These are phyloP conservation scores for Sinhomidia bicolor DNA, from an alignment of 2,888 invertebrate species.

Conservation along the genomic window DNA sequence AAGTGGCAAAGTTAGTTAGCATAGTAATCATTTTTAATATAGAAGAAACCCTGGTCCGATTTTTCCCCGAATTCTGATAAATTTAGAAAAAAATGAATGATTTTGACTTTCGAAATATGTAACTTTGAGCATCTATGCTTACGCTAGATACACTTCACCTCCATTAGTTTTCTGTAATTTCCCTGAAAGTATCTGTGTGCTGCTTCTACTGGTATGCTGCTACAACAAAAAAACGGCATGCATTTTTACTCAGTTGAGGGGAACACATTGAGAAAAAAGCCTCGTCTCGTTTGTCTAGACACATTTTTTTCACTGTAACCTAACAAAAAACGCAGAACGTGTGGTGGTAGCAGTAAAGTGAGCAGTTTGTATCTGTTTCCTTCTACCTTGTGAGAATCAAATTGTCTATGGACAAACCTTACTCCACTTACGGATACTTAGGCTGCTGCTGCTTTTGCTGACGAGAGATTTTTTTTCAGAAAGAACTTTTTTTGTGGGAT, in stretches of 20 bases:
- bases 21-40: too few species aligned
- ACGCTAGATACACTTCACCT: too few species aligned
- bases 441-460: background rate
- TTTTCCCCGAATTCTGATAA: too few species aligned
- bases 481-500: background rate
- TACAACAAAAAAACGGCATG: background rate
- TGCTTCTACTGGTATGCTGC: too few species aligned
- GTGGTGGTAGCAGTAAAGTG: background rate
- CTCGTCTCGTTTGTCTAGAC: slow-evolving; percentile 30
- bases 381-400: slow-evolving; percentile 45
- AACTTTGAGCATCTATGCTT: too few species aligned
- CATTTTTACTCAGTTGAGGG: background rate
- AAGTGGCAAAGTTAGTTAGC: too few species aligned
- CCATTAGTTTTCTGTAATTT: too few species aligned
- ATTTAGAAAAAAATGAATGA: too few species aligned
- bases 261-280: background rate
- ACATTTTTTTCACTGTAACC: slow-evolving; percentile 14
- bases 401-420: slow-evolving; percentile 43
- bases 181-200: too few species aligned
- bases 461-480: background rate
- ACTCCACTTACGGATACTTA: background rate
- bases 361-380: background rate
- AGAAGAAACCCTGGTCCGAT: too few species aligned
- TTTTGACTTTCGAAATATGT: too few species aligned
- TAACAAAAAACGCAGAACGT: background rate